These are phyloP conservation scores for Helleia helle DNA, from an alignment of 2,888 invertebrate genomes.

Conservation along the genomic window DNA sequence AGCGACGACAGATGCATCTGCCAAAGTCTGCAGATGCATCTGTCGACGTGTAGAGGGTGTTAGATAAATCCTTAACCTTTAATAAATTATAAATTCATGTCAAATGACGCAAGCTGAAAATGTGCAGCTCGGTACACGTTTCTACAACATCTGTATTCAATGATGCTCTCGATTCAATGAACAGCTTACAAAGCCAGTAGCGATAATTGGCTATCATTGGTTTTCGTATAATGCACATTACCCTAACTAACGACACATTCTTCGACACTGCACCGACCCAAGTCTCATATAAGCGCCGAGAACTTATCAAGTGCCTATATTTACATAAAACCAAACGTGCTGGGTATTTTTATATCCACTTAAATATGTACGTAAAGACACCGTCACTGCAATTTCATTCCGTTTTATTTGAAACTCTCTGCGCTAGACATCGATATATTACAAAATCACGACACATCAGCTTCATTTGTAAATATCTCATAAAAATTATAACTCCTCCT, in stretches of 20 bases:
- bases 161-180: neutral
- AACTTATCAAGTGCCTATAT: slow-evolving; percentile 5
- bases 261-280: neutral
- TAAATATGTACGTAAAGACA: too few relatives aligned
- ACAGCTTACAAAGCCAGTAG: neutral
- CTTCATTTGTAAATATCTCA: too few relatives aligned
- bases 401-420: slow-evolving; percentile 43
- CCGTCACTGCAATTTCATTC: slow-evolving; percentile 38
- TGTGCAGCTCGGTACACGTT: too few relatives aligned
- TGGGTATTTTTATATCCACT: too few relatives aligned
- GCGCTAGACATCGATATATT: slow-evolving; percentile 19
- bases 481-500: too few relatives aligned
- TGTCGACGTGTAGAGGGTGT: too few relatives aligned
- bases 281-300: neutral
- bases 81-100: too few relatives aligned
- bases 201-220: neutral
- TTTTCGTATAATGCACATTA: neutral
- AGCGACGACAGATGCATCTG: too few relatives aligned
- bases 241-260: neutral
- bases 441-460: neutral
- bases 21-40: too few relatives aligned
- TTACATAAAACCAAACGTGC: slow-evolving; percentile 8
- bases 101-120: too few relatives aligned
- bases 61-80: too few relatives aligned
- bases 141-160: neutral